A percentile compares a stretch with the other conserved stretches of the same genome.
Evolutionary conservation across 2,888 invertebrate species (phyloP).

Genomic region (Acanthopleura granulata): DNA sequence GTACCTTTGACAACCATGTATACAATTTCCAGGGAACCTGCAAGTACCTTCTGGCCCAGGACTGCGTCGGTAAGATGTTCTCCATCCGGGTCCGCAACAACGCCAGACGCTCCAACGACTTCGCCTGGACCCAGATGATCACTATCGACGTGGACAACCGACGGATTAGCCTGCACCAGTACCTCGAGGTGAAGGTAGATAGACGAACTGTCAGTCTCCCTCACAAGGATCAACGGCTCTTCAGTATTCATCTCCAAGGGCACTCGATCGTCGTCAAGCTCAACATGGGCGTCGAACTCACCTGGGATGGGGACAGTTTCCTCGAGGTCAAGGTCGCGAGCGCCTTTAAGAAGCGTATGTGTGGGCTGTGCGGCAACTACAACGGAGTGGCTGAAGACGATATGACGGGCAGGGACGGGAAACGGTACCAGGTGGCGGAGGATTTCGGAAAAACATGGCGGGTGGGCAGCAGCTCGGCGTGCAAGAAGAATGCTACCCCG

Average conservation of each 20-base stretch:
- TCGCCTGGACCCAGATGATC: conserved; percentile 93
- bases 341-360: conserved; percentile 81
- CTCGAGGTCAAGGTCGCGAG: conserved; percentile 85
- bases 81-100: conserved; percentile 92
- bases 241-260: conserved; percentile 73
- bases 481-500: conserved; percentile 47
- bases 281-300: conserved; percentile 80
- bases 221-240: conserved; percentile 71
- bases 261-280: conserved; percentile 69
- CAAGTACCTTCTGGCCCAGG: conserved; percentile 84
- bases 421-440: conserved; percentile 76
- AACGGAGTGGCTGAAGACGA: conserved; percentile 90
- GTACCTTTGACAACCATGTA: conserved; percentile 94
- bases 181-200: conserved; percentile 86
- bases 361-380: conserved; percentile 96
- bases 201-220: conserved; percentile 82
- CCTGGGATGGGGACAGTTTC: conserved; percentile 95
- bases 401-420: conserved; percentile 71
- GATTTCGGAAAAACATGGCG: conserved; percentile 92
- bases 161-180: conserved; percentile 79
- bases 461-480: conserved; percentile 79
- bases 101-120: conserved; percentile 82
- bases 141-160: conserved; percentile 73
- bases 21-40: conserved; percentile 91
- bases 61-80: conserved; percentile 81